These are phyloP conservation scores for Cardiocondyla obscurior DNA, from an alignment of 1,140 invertebrate genomes.

Conservation along the genomic window DNA sequence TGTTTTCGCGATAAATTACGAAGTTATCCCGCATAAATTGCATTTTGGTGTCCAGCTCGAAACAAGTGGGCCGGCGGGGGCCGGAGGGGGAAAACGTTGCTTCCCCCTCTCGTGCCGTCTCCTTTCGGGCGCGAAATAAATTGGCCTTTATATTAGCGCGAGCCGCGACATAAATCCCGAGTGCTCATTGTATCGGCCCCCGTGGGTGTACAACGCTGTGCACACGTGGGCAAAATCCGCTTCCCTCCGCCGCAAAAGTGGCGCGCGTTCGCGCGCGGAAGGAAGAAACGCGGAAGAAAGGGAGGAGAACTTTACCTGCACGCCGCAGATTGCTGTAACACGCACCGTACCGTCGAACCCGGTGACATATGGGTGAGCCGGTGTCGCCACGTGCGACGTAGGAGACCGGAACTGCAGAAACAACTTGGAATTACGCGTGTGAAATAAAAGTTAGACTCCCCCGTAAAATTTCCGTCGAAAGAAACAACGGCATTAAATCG, in stretches of 20 bases:
- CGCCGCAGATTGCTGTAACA: slow-evolving; percentile 20
- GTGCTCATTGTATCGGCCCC: slow-evolving; percentile 77
- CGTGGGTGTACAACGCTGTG: slow-evolving; percentile 73
- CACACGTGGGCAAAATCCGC: slow-evolving; percentile 76
- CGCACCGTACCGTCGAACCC: background rate
- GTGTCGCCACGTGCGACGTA: background rate
- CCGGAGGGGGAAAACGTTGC: background rate
- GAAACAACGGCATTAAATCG: background rate
- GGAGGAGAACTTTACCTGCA: background rate
- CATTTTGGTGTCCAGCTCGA: slow-evolving; percentile 67
- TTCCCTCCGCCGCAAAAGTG: slow-evolving; percentile 65
- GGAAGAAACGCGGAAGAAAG: slow-evolving; percentile 42
- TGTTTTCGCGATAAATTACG: slow-evolving; percentile 79
- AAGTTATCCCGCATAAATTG: slow-evolving; percentile 79
- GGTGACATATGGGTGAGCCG: slow-evolving; percentile 4
- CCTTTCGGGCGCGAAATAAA: slow-evolving; percentile 72
- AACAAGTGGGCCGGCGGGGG: slow-evolving; percentile 37
- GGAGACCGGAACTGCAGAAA: background rate
- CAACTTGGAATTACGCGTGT: background rate
- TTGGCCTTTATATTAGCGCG: slow-evolving; percentile 79
- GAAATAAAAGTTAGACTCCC: background rate
- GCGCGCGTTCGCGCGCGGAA: slow-evolving; percentile 60
- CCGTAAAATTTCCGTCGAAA: background rate
- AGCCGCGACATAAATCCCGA: slow-evolving; percentile 78
- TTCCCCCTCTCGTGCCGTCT: background rate